These are phyloP conservation scores for Hoplias malabaricus DNA, from an alignment of 2,113 vertebrate species.

Conservation along the genomic window DNA sequence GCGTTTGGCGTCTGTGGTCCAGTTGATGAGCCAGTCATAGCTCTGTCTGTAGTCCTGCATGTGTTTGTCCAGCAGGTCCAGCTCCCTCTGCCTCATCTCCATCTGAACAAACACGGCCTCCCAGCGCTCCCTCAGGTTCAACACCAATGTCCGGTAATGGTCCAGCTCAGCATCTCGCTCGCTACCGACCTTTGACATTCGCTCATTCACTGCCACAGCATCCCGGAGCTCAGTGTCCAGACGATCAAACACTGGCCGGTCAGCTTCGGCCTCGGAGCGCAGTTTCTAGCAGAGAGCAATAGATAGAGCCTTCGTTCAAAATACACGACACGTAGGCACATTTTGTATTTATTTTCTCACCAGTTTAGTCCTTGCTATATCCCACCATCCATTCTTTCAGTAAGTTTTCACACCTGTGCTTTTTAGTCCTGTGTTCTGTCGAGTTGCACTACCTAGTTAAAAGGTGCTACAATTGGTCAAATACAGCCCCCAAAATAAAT, in stretches of 20 bases:
- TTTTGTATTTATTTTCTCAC: too few species aligned
- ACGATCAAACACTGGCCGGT: constrained; percentile 79
- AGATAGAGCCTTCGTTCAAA: too few species aligned
- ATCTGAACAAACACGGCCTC: constrained; percentile 82
- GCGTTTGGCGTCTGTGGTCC: constrained; percentile 81
- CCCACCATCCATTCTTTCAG: too few species aligned
- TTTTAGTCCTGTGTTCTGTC: too few species aligned
- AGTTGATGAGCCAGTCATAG: constrained; percentile 80
- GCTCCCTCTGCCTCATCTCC: constrained; percentile 81
- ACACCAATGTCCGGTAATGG: constrained; percentile 79
- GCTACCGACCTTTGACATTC: constrained; percentile 80
- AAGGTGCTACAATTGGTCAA: too few species aligned
- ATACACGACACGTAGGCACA: too few species aligned
- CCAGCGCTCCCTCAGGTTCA: constrained; percentile 88
- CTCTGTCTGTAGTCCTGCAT: constrained; percentile 81
- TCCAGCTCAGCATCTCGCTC: constrained; percentile 90
- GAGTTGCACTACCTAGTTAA: too few species aligned
- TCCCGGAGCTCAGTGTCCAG: constrained; percentile 81
- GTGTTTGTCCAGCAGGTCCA: constrained; percentile 85
- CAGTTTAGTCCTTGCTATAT: too few species aligned
- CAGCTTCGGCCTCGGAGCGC: constrained; percentile 73
- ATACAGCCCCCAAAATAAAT: too few species aligned
- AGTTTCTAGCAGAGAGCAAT: constrained; percentile 71
- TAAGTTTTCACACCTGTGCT: too few species aligned
- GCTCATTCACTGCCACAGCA: constrained; percentile 79